phyloP scores from a whole-genome alignment of 2,888 invertebrate species.

The Platypus cylindrus region DNA sequence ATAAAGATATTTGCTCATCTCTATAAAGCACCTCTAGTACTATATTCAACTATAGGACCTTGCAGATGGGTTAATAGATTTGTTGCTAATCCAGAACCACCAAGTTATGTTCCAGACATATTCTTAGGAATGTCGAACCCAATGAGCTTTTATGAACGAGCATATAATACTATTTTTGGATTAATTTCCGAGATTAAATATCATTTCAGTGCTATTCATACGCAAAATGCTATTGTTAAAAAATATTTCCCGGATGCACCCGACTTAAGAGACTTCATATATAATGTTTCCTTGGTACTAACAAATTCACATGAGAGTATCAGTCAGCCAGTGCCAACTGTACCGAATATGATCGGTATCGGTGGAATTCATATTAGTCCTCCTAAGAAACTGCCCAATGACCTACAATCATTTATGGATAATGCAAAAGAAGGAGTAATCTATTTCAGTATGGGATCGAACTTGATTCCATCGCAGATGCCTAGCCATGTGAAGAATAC shows the following conservation, averaged over 20 bases:
- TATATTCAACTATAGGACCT: slow-evolving; percentile 34
- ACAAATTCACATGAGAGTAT: slow-evolving; percentile 38
- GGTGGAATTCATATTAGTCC: slow-evolving; percentile 40
- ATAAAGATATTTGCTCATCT: slow-evolving; percentile 28
- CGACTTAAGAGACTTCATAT: slow-evolving; percentile 17
- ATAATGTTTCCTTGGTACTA: slow-evolving; percentile 24
- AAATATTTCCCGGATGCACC: slow-evolving; percentile 24
- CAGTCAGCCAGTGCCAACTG: slow-evolving; percentile 37
- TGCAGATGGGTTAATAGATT: slow-evolving; percentile 35
- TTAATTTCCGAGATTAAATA: slow-evolving; percentile 6
- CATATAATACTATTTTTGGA: slow-evolving; percentile 36
- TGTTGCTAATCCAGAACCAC: slow-evolving; percentile 37
- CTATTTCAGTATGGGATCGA: slow-evolving; percentile 48
- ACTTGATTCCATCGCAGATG: slow-evolving; percentile 42
- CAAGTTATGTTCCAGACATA: slow-evolving; percentile 36
- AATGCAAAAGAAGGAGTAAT: slow-evolving; percentile 41
- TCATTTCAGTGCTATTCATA: slow-evolving; percentile 18
- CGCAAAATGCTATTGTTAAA: slow-evolving; percentile 21
- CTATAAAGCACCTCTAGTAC: slow-evolving; percentile 27
- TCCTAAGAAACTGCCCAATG: slow-evolving; percentile 26
- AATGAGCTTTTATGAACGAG: slow-evolving; percentile 41
- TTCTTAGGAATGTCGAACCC: slow-evolving; percentile 21
- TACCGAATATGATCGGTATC: slow-evolving; percentile 44
- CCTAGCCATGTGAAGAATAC: slow-evolving; percentile 38
- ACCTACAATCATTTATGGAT: slow-evolving; percentile 41